Conservation (phyloP, 2,797 vertebrate genomes). For the Labroides dimidiatus region DNA sequence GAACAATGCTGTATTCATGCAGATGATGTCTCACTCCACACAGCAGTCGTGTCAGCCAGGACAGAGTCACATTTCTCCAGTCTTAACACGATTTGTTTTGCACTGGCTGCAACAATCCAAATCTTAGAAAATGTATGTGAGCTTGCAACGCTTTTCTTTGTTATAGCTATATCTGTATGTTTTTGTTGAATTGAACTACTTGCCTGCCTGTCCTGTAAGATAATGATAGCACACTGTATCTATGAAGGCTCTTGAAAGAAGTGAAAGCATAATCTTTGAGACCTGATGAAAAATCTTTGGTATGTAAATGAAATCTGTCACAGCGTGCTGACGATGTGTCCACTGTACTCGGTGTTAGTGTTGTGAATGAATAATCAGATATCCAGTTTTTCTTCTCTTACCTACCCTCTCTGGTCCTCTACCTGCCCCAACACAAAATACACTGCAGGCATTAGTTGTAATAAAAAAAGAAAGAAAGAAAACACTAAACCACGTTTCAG, state of each 20-base stretch:
- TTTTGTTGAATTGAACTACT: slow-evolving; percentile 67
- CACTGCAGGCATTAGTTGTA: slow-evolving; percentile 35
- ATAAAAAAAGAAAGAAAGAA: neutral
- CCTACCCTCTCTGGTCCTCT: neutral
- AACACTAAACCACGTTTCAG: slow-evolving; percentile 40
- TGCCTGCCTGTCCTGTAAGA: slow-evolving; percentile 81
- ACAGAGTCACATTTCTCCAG: slow-evolving; percentile 31
- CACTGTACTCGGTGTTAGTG: slow-evolving; percentile 76
- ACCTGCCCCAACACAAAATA: slow-evolving; percentile 39
- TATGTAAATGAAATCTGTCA: slow-evolving; percentile 63
- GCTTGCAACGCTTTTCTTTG: slow-evolving; percentile 72
- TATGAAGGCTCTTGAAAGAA: slow-evolving; percentile 79
- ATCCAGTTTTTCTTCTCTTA: slow-evolving; percentile 49
- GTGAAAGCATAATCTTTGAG: slow-evolving; percentile 58
- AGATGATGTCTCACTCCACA: slow-evolving; percentile 51
- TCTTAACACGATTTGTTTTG: slow-evolving; percentile 54
- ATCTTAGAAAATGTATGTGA: slow-evolving; percentile 66
- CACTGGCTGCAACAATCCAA: slow-evolving; percentile 71
- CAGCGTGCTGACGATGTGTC: slow-evolving; percentile 76
- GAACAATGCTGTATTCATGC: slow-evolving; percentile 65
- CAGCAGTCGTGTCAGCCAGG: slow-evolving; percentile 34
- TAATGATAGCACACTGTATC: slow-evolving; percentile 80
- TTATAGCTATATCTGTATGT: slow-evolving; percentile 66
- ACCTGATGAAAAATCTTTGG: slow-evolving; percentile 74
- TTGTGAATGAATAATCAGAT: slow-evolving; percentile 74